These are phyloP conservation scores for Talpa occidentalis DNA, from an alignment of 2,113 vertebrate genomes.

Conservation along the genomic window DNA sequence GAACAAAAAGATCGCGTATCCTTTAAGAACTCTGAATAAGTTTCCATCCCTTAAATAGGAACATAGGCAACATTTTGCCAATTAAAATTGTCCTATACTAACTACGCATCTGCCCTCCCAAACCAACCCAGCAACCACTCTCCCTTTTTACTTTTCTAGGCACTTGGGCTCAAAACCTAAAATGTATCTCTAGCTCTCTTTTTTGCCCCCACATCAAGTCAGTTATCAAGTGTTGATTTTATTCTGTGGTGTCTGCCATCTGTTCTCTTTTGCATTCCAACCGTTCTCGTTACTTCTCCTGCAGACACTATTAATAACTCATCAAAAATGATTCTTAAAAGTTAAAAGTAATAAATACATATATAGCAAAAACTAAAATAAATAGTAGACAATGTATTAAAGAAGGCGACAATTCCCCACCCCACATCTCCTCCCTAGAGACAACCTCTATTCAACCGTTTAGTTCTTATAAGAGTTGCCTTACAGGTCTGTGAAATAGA, in stretches of 20 bases:
- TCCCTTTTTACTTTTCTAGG: neutral
- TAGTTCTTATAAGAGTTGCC: neutral
- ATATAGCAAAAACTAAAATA: neutral
- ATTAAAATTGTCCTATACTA: neutral
- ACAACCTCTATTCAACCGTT: neutral
- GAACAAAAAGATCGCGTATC: neutral
- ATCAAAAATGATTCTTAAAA: neutral
- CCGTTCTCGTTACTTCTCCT: neutral
- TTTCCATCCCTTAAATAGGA: neutral
- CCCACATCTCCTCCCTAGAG: neutral
- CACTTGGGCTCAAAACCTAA: neutral
- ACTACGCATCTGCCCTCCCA: neutral
- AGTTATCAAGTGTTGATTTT: neutral
- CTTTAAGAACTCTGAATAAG: neutral
- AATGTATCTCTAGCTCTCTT: neutral
- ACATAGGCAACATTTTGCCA: neutral
- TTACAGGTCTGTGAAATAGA: neutral
- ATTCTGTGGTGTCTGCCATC: neutral
- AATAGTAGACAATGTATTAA: neutral
- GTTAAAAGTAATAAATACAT: neutral
- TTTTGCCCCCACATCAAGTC: neutral
- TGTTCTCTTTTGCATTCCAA: conserved; percentile 24
- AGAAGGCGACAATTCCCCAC: neutral
- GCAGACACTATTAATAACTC: neutral
- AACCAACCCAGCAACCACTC: neutral